These are phyloP conservation scores for Mechanitis messenoides DNA, from an alignment of 2,888 invertebrate species.

Conservation along the genomic window DNA sequence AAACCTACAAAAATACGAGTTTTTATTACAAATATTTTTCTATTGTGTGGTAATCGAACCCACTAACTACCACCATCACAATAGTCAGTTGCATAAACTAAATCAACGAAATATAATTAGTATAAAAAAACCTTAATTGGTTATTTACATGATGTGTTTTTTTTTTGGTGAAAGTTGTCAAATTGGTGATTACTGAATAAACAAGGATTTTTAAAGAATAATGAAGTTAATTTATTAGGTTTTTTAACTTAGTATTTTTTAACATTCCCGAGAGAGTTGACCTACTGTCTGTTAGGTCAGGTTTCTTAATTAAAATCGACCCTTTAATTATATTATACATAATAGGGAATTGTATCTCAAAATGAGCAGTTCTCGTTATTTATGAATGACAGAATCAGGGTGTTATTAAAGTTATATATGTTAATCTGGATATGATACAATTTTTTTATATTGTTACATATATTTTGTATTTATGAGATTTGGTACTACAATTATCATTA, in stretches of 20 bases:
- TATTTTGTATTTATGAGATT: too few species aligned
- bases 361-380: constrained; percentile 31
- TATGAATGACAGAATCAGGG: constrained; percentile 7
- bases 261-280: background rate
- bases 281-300: constrained; percentile 1
- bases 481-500: too few species aligned
- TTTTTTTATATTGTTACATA: too few species aligned
- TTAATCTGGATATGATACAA: too few species aligned
- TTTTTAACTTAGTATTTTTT: constrained; percentile 2
- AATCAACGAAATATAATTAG: too few species aligned
- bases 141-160: constrained; percentile 27
- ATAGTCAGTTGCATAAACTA: too few species aligned
- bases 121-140: too few species aligned
- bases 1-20: too few species aligned
- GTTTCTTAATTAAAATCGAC: constrained; percentile 4
- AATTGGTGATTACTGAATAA: background rate
- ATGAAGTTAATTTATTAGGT: background rate
- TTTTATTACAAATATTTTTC: too few species aligned
- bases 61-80: too few species aligned
- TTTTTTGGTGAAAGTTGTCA: background rate
- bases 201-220: background rate
- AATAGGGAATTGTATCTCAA: constrained; percentile 4
- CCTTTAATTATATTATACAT: constrained; percentile 4
- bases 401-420: background rate
- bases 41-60: too few species aligned